Base-by-base conservation (phyloP, 2,888 invertebrate species). In the Trypoxylon attenuatum region DNA sequence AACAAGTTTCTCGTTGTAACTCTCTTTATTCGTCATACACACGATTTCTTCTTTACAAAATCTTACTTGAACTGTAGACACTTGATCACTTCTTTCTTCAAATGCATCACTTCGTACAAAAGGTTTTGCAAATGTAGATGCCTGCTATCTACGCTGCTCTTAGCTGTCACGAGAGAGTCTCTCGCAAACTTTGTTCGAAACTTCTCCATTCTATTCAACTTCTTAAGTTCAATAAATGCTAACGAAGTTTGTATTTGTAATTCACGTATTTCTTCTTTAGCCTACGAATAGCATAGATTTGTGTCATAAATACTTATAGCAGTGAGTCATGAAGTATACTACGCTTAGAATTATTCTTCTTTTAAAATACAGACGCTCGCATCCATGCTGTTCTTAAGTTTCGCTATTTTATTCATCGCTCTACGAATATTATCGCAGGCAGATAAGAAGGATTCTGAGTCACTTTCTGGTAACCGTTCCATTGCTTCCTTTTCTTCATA, bases 61-160 rank as follows among this genome's bases (percentile, higher is more conserved):
- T 43, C 21, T 60, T 87, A 93, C 92, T 96, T 97, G 84, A 97
- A 98, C 83, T 97, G 96, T 62, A 96, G 90, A 83, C 98, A 98
- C 82, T 96, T 96, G 16, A 94, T 92, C n/a, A 96, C 96, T 90
- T 98, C 98, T 77, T 96, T 96, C 76, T 96, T 94, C 16, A 98
- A 89, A 88, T 98, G 97, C 83, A 96, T 94, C 5, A 95, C 93
- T 89, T 98, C 98, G 86, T 98, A 98, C 3, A 97, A 88, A 50
- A 98, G 89, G 88, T 98, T 98, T 87, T 98, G 97, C 54, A 97
- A 89, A 77, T 96, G 94, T 50, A 98, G 88, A 83, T 97, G 94
- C 75, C 95, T 94, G 54, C 94, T 94, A 82, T 98, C 98, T 0
- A 97, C 96, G 74, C 93, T 92, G 79, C 94, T 93, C 84, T 97